Conservation (phyloP, 2,888 invertebrate genomes). For the Charanyca ferruginea region DNA sequence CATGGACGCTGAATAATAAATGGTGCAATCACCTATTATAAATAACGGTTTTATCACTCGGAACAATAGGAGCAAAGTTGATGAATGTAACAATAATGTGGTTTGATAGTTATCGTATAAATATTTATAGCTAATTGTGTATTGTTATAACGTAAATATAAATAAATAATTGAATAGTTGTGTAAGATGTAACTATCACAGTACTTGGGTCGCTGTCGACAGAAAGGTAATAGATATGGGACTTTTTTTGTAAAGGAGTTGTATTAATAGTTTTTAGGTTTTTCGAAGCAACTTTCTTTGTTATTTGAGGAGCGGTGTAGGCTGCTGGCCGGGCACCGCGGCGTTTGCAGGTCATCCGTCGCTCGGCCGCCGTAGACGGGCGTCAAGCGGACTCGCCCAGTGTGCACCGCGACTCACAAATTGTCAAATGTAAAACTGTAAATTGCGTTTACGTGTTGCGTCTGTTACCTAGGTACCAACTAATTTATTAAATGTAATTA, state of each 20-base stretch:
- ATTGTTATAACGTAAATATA: slow-evolving; percentile 91
- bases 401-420: slow-evolving; percentile 53
- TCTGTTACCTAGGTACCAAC: slow-evolving; percentile 76
- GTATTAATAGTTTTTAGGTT: slow-evolving; percentile 81
- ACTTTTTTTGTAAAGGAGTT: slow-evolving; percentile 82
- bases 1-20: slow-evolving; percentile 83
- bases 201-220: slow-evolving; percentile 84
- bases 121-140: slow-evolving; percentile 92
- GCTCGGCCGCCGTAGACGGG: slow-evolving; percentile 22
- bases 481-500: slow-evolving; percentile 74
- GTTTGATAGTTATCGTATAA: slow-evolving; percentile 91
- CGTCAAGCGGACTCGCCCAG: slow-evolving; percentile 41
- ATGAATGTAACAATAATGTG: slow-evolving; percentile 88
- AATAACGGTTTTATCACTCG: slow-evolving; percentile 81
- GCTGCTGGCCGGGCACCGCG: slow-evolving; percentile 38
- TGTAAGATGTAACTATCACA: slow-evolving; percentile 90
- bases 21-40: slow-evolving; percentile 85
- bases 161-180: slow-evolving; percentile 90
- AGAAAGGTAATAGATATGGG: slow-evolving; percentile 77
- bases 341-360: slow-evolving; percentile 29
- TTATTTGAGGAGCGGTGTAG: slow-evolving; percentile 58
- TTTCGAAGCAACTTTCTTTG: slow-evolving; percentile 71
- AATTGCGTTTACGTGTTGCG: slow-evolving; percentile 76
- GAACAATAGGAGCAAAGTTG: slow-evolving; percentile 83
- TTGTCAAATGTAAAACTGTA: slow-evolving; percentile 67